These are phyloP conservation scores for Bufo gargarizans DNA, from an alignment of 2,113 vertebrate genomes.

Conservation along the genomic window DNA sequence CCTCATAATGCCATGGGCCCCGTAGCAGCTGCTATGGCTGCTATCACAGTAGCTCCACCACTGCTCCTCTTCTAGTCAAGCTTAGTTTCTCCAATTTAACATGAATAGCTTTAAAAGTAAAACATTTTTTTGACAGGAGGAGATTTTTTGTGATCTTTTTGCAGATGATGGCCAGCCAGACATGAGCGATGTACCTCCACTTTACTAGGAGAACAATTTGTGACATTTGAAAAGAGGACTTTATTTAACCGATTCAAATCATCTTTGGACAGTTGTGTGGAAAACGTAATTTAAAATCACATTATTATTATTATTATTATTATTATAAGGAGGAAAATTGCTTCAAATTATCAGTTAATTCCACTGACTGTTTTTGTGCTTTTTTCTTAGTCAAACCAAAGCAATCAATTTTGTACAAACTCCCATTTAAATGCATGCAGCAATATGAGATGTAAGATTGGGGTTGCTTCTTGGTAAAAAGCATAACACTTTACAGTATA, in stretches of 20 bases:
- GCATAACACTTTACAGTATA: too few species aligned
- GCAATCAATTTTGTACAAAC: conserved; percentile 1
- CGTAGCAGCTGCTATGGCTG: too few species aligned
- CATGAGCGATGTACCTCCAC: background rate
- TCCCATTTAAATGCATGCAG: background rate
- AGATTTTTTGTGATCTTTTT: background rate
- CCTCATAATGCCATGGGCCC: too few species aligned
- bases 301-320: background rate
- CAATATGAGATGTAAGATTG: too few species aligned
- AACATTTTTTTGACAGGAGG: too few species aligned
- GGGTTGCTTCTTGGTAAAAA: too few species aligned
- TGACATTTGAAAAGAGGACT: background rate
- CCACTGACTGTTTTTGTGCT: background rate
- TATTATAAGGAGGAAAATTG: background rate
- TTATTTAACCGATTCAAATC: background rate
- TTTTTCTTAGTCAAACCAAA: background rate
- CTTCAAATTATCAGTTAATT: background rate
- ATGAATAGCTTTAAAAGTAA: too few species aligned
- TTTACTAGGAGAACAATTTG: background rate
- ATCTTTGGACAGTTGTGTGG: background rate
- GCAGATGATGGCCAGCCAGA: too few species aligned
- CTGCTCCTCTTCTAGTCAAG: too few species aligned
- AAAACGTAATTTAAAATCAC: background rate
- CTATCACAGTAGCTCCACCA: too few species aligned
- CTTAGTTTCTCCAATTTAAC: too few species aligned